A percentile compares a stretch with the other conserved stretches of the same genome.
phyloP scores from a whole-genome alignment of 2,888 invertebrate genomes.

The Cosmia trapezina region DNA sequence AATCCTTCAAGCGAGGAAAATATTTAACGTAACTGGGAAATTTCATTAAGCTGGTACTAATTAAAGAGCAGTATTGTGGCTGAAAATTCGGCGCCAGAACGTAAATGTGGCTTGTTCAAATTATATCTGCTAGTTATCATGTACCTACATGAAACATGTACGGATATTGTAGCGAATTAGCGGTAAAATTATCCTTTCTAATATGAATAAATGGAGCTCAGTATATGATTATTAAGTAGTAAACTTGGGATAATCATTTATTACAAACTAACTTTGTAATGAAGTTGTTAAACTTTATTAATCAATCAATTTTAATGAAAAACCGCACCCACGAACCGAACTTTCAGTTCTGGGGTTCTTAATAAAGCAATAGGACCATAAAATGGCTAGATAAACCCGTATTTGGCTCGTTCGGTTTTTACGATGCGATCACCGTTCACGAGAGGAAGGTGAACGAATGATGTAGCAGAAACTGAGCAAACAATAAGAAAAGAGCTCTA shows the following conservation, averaged over 20 bases:
- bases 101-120: constrained; percentile 67
- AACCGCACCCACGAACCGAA: constrained; percentile 37
- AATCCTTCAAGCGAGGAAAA: constrained; percentile 70
- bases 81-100: constrained; percentile 60
- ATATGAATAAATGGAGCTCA: constrained; percentile 41
- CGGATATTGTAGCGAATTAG: constrained; percentile 46
- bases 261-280: constrained; percentile 50
- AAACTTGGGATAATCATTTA: constrained; percentile 51
- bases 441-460: constrained; percentile 53
- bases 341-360: constrained; percentile 50
- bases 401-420: constrained; percentile 48
- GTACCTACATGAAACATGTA: constrained; percentile 21
- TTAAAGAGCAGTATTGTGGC: constrained; percentile 75
- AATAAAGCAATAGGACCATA: constrained; percentile 53
- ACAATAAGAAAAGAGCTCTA: constrained; percentile 57
- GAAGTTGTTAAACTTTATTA: constrained; percentile 56
- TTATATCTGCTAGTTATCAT: constrained; percentile 63
- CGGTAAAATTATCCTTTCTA: constrained; percentile 34
- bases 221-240: constrained; percentile 51
- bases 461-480: constrained; percentile 49
- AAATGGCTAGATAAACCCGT: constrained; percentile 49
- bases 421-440: constrained; percentile 53
- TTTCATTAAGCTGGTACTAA: constrained; percentile 77
- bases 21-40: constrained; percentile 72
- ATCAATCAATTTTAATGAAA: constrained; percentile 67